Conservation (phyloP, 2,113 vertebrate genomes). For the Vombatus ursinus region DNA sequence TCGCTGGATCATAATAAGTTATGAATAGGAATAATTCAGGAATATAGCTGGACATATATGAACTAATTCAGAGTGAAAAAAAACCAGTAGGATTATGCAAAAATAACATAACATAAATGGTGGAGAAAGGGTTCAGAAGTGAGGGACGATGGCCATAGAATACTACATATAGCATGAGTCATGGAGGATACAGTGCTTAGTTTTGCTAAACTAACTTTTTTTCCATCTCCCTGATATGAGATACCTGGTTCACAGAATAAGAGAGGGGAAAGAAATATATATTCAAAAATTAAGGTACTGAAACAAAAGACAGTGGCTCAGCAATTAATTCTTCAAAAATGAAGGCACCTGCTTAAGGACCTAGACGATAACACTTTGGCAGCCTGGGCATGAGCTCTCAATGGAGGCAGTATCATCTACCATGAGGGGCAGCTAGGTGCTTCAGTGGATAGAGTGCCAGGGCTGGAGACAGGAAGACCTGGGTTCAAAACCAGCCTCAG, state of each 20-base stretch:
- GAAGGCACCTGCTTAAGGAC: slow-evolving; percentile 2
- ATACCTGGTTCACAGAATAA: background rate
- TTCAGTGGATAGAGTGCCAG: too few species aligned
- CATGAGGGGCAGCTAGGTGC: too few species aligned
- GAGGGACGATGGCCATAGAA: background rate
- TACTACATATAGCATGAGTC: background rate
- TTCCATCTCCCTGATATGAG: background rate
- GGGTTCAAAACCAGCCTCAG: too few species aligned
- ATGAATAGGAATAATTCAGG: background rate
- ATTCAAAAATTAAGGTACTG: background rate
- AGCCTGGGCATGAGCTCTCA: too few species aligned
- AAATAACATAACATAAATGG: background rate
- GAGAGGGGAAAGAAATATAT: background rate
- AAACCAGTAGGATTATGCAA: background rate
- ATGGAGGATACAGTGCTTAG: background rate
- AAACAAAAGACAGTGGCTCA: background rate
- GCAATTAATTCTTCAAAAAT: slow-evolving; percentile 24
- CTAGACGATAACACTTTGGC: background rate
- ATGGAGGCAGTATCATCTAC: too few species aligned
- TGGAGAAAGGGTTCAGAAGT: too few species aligned
- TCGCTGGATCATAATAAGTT: background rate
- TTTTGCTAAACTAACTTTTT: background rate
- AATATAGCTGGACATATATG: background rate
- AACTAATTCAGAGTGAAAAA: background rate
- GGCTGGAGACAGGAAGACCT: too few species aligned